Conservation (phyloP, 2,888 invertebrate species). For the Parascotia fuliginaria region DNA sequence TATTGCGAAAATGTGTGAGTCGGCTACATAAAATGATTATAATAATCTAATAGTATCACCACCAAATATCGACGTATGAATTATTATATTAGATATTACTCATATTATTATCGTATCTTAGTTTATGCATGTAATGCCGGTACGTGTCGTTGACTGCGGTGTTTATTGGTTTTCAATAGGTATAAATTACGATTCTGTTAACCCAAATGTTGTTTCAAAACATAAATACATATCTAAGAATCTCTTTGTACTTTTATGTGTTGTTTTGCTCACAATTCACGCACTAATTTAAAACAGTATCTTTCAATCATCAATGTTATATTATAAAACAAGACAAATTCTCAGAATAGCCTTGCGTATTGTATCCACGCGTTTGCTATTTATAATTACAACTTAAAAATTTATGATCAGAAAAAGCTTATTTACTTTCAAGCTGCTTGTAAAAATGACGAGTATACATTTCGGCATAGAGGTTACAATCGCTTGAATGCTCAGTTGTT, state of each 20-base stretch:
- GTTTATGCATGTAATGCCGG: constrained; percentile 34
- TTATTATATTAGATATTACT: constrained; percentile 37
- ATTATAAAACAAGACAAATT: constrained; percentile 77
- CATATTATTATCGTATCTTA: constrained; percentile 29
- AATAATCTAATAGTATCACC: constrained; percentile 18
- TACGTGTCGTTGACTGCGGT: constrained; percentile 43
- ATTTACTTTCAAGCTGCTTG: constrained; percentile 41
- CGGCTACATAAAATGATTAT: background rate
- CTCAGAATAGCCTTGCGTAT: constrained; percentile 78
- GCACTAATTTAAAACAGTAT: constrained; percentile 67
- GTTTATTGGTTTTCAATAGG: constrained; percentile 59
- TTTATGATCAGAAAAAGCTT: constrained; percentile 54
- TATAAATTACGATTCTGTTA: constrained; percentile 66
- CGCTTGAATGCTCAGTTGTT: constrained; percentile 46
- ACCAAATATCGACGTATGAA: constrained; percentile 27
- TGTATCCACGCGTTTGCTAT: constrained; percentile 82
- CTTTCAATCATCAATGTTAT: constrained; percentile 69
- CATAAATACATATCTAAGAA: constrained; percentile 62
- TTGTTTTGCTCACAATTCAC: constrained; percentile 62
- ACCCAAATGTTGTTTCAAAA: constrained; percentile 64
- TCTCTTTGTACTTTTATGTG: constrained; percentile 65
- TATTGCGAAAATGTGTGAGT: background rate
- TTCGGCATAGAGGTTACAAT: constrained; percentile 62
- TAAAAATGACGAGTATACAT: constrained; percentile 46
- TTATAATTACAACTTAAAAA: constrained; percentile 80